Base-by-base conservation (phyloP, 2,113 vertebrate species). In the Carassius auratus region DNA sequence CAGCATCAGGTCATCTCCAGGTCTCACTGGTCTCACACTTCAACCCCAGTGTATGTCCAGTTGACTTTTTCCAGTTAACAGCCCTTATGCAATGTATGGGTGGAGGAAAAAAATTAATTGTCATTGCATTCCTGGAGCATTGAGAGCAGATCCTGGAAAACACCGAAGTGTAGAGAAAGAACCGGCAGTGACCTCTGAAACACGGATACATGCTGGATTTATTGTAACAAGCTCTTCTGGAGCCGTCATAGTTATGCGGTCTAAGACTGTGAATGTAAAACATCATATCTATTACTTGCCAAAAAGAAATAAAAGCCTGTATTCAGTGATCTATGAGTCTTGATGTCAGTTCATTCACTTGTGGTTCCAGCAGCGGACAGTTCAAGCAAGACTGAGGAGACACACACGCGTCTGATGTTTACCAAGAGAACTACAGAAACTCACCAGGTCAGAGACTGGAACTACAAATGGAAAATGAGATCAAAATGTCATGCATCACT, bases 41-140 rank as follows among this genome's bases (percentile, higher is more conserved):
- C 33, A 71, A 71, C 68, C 33, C 30, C 2, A 42, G 50, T 42
- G 42, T 12, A n/a, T 26, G 42, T 68, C 55, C 55, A 59, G n/a
- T 66, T 17, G 79, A 78, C 42, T 10, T 33, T 48, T 42, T 78
- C 68, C 81, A 74, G 80, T 61, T n/a, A 61, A 61, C 19, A 8
- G 8, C 15, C 12, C 88, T 89, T 87, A 80, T 85, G 83, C 81
- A 88, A 85, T 55, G 30, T 15, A n/a, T 83, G 86, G 88, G 83
- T 76, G 88, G 83, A 87, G 83, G 17, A 45, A 30, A 83, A 71
- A 76, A 85, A 83, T 85, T 6, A 83, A 87, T 57, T 79, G 85
- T 88, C 75, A 64, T 33, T 61, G 66, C 79, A 57, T 86, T 87
- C 83, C 62, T 64, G 66, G 61, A 66, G 64, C 57, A 71, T 76